These are phyloP conservation scores for Catocala sponsa DNA, from an alignment of 2,888 invertebrate genomes.

Conservation along the genomic window DNA sequence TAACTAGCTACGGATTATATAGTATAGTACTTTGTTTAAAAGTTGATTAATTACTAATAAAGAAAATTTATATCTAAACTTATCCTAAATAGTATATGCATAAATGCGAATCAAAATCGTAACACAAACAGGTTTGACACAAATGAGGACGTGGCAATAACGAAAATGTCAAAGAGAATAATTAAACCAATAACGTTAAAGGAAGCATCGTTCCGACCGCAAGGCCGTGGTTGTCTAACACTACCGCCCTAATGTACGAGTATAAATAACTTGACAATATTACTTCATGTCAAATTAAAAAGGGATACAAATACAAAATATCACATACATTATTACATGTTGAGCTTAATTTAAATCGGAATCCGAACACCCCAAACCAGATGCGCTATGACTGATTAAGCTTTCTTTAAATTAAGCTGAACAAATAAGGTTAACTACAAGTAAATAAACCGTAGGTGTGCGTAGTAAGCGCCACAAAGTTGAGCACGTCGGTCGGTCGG, in stretches of 20 bases:
- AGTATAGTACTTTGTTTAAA: constrained; percentile 74
- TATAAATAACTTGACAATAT: constrained; percentile 75
- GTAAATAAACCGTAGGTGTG: constrained; percentile 56
- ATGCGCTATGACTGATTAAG: constrained; percentile 50
- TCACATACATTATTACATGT: constrained; percentile 88
- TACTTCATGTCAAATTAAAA: constrained; percentile 75
- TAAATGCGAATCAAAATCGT: constrained; percentile 79
- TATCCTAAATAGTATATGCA: constrained; percentile 76
- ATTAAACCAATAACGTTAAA: constrained; percentile 74
- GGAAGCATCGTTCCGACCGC: constrained; percentile 80
- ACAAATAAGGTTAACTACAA: constrained; percentile 76
- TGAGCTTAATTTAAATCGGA: constrained; percentile 86
- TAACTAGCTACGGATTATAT: constrained; percentile 82
- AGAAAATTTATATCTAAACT: constrained; percentile 72
- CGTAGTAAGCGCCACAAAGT: constrained; percentile 56
- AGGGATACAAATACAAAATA: constrained; percentile 85
- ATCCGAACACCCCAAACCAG: constrained; percentile 63
- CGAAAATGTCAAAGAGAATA: constrained; percentile 78
- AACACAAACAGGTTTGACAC: constrained; percentile 64
- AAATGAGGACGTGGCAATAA: constrained; percentile 73
- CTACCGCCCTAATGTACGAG: constrained; percentile 62
- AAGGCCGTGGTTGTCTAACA: constrained; percentile 64
- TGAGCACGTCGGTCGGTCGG: constrained; percentile 52
- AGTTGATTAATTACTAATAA: constrained; percentile 81
- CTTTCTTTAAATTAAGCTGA: constrained; percentile 84